Evolutionary conservation across 2,113 vertebrate species (phyloP).

Genomic region (Paramormyrops kingsleyae): DNA sequence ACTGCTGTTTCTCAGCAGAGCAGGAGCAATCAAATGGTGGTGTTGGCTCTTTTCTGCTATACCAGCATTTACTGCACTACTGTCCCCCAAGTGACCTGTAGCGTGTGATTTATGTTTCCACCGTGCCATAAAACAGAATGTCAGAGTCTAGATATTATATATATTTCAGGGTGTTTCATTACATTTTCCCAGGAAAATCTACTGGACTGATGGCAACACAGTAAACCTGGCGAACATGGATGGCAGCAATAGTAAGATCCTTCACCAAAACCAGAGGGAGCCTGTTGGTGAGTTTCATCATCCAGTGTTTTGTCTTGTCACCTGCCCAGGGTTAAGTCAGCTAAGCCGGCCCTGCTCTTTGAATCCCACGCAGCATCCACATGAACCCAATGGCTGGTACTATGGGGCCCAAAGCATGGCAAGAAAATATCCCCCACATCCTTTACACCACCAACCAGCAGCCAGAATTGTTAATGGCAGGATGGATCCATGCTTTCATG

Average conservation of each 20-base stretch:
- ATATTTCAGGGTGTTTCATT: background rate
- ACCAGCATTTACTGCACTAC: background rate
- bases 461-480: background rate
- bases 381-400: background rate
- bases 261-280: conserved; percentile 92
- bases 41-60: background rate
- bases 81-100: background rate
- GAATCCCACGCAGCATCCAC: background rate
- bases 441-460: background rate
- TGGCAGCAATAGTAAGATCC: conserved; percentile 94
- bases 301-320: background rate
- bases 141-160: background rate
- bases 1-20: background rate
- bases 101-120: background rate
- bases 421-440: background rate
- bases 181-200: conserved; percentile 74
- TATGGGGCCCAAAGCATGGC: background rate
- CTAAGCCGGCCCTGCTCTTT: background rate
- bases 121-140: background rate
- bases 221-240: conserved; percentile 98
- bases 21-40: background rate
- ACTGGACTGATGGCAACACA: conserved; percentile 94
- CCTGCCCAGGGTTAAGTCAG: background rate
- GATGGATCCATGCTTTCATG: background rate
- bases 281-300: conserved; percentile 76